These are phyloP conservation scores for Characodon lateralis DNA, from an alignment of 2,797 vertebrate genomes.

Conservation along the genomic window DNA sequence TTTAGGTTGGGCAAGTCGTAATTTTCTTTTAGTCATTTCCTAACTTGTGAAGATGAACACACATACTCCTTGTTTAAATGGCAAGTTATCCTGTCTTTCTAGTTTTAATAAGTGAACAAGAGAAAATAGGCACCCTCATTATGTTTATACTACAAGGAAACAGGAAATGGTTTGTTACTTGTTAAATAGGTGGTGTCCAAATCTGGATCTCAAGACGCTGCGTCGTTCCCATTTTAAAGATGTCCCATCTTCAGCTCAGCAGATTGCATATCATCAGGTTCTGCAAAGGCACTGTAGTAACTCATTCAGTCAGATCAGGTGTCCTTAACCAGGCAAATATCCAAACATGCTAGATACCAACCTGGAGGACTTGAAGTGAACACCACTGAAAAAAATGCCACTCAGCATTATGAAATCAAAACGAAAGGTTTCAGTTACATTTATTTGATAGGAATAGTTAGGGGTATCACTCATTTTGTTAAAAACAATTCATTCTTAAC, in stretches of 20 bases:
- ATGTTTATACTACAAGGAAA: no score
- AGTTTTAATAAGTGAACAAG: no score
- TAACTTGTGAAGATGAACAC: background rate
- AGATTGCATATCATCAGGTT: background rate
- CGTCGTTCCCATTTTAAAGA: background rate
- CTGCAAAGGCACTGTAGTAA: background rate
- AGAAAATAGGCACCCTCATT: no score
- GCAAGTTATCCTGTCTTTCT: no score
- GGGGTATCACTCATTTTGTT: background rate
- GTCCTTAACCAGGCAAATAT: background rate
- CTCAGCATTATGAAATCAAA: background rate
- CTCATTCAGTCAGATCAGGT: background rate
- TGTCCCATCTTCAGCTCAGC: background rate
- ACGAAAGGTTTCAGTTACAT: background rate
- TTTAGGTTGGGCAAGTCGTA: background rate
- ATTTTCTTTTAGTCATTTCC: background rate
- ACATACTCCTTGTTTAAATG: background rate
- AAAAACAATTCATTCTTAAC: background rate
- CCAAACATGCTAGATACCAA: background rate
- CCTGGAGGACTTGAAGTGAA: background rate
- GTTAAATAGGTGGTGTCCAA: background rate
- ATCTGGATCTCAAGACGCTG: background rate
- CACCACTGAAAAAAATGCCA: background rate
- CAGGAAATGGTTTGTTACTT: no score
- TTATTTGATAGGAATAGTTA: background rate